Evolutionary conservation across 2,797 vertebrate genomes (phyloP).

Genomic region (Hylomyscus alleni): DNA sequence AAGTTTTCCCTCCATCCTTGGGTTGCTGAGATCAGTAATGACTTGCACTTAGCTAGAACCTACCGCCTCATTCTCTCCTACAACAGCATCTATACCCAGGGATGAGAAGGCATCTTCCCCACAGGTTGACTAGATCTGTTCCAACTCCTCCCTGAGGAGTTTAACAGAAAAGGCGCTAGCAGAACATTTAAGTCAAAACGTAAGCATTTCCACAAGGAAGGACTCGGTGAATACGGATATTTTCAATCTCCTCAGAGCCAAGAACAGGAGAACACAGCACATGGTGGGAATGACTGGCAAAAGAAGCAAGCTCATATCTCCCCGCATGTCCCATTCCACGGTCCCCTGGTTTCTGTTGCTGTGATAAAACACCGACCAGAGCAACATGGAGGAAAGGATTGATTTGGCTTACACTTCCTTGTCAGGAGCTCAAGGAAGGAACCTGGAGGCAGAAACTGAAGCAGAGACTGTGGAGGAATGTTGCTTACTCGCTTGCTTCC

Average conservation of each 20-base stretch:
- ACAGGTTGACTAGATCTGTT: neutral
- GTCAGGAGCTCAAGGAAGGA: neutral
- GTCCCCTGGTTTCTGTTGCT: neutral
- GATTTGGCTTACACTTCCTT: neutral
- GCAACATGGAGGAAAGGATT: neutral
- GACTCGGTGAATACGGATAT: neutral
- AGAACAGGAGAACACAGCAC: neutral
- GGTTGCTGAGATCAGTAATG: neutral
- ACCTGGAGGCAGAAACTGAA: neutral
- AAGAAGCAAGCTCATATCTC: conserved; percentile 38
- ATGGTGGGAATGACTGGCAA: neutral
- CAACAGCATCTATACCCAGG: neutral
- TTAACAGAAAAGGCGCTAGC: neutral
- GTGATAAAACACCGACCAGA: neutral
- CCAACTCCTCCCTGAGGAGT: neutral
- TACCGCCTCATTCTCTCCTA: neutral
- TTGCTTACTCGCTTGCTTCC: neutral
- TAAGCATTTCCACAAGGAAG: conserved; percentile 13
- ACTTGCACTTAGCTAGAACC: neutral
- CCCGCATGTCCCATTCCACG: neutral
- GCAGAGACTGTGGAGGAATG: too few relatives aligned
- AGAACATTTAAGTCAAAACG: neutral
- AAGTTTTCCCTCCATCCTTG: conserved; percentile 6
- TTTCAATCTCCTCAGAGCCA: conserved; percentile 23
- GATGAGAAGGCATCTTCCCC: neutral